These are phyloP conservation scores for Zonitis immaculata DNA, from an alignment of 2,888 invertebrate species.

Conservation along the genomic window DNA sequence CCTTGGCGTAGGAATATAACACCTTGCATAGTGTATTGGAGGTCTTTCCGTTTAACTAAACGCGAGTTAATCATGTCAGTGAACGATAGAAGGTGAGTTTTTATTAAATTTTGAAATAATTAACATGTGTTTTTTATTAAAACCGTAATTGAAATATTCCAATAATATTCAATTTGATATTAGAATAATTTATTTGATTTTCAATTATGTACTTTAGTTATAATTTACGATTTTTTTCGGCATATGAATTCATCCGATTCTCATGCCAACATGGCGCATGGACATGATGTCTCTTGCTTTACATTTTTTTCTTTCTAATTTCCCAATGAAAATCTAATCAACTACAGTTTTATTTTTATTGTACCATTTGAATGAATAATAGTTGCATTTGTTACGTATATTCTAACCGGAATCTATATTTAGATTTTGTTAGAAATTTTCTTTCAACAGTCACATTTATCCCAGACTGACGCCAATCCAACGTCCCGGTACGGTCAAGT, in stretches of 20 bases:
- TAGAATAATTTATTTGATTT: conserved; percentile 5
- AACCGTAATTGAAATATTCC: conserved; percentile 2
- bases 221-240: conserved; percentile 34
- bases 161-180: neutral
- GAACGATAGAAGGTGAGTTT: conserved; percentile 76
- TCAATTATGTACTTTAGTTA: conserved; percentile 28
- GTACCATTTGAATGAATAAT: neutral
- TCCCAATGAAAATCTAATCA: neutral
- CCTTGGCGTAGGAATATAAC: conserved; percentile 48
- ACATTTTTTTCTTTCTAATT: neutral
- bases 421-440: neutral
- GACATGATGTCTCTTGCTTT: conserved; percentile 6
- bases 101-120: conserved; percentile 44
- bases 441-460: neutral
- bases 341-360: neutral
- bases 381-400: neutral
- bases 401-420: neutral
- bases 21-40: conserved; percentile 41
- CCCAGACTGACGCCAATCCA: neutral
- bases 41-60: conserved; percentile 65
- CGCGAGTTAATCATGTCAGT: conserved; percentile 78
- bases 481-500: neutral
- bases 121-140: conserved; percentile 15
- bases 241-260: conserved; percentile 45
- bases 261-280: conserved; percentile 58